phyloP scores from a whole-genome alignment of 2,797 vertebrate species.

The Orientallactaga sibirica region DNA sequence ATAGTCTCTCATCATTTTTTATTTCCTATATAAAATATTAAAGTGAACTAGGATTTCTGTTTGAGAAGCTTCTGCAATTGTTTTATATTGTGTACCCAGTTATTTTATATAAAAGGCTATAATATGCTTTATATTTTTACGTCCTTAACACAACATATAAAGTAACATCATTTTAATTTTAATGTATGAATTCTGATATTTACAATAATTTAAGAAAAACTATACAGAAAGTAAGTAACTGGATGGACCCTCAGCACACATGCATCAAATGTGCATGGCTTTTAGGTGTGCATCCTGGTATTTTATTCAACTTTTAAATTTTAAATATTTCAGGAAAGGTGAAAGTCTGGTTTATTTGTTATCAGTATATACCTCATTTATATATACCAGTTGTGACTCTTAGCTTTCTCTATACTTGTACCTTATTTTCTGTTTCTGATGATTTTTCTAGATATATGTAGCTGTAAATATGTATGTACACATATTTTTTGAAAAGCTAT shows the following conservation, averaged over 20 bases:
- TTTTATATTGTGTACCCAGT: not conserved
- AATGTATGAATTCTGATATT: not conserved
- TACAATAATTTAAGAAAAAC: constrained; percentile 10
- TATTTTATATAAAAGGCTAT: not conserved
- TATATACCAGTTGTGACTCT: not conserved
- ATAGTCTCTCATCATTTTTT: not conserved
- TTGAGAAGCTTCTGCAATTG: not conserved
- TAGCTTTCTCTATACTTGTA: not conserved
- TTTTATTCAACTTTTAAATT: constrained; percentile 32
- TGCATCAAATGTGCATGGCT: not conserved
- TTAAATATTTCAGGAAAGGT: constrained; percentile 29
- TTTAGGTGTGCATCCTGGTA: not conserved
- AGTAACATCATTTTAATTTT: not conserved
- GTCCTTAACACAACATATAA: not conserved
- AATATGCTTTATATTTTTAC: not conserved
- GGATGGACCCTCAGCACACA: not conserved
- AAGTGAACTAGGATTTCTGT: not conserved
- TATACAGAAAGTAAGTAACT: not conserved
- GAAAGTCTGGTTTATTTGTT: not conserved
- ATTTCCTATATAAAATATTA: not conserved
- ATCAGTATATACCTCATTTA: not conserved
- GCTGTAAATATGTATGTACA: not conserved
- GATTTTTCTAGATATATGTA: not conserved
- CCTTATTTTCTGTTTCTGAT: not conserved
- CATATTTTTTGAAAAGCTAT: not conserved